Evolutionary conservation across 2,113 vertebrate species (phyloP), one percentile per base, ranked within the genome.

Genomic region (Girardinichthys multiradiatus): DNA sequence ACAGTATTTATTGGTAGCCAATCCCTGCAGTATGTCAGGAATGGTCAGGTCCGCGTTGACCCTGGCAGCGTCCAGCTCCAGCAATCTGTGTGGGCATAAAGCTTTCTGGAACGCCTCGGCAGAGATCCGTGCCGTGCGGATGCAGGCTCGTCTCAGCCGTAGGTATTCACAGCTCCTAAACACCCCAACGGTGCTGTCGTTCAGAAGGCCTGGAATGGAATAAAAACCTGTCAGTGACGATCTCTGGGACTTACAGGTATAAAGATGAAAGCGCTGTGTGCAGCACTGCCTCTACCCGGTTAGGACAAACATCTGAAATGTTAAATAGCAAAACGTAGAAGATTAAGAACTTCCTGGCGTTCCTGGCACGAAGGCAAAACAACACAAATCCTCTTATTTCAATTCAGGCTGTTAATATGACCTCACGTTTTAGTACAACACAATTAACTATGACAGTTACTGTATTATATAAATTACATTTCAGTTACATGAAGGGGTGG

Each of bases 41-140:
- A 99, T 98, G 0, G 98, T 98, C 83, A 99, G 97, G 79, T 99
- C 98, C 24, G 97, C 97, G 10, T 99, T 99, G 77, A 99, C 97
- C 28, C 96, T 95, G 0, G 97, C 96, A 10, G 98, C 97, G 62
- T 99, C 97, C 19, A 99, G 94, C 89, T 99, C 98, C 62, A 98
- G 93, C 80, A 99, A 92, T 29, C 97, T 96, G 90, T 99, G 98
- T 35, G 96, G 95, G 87, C 97, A 99, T 64, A 99, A 94, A 0
- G 96, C 96, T 73, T 96, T 96, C 86, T 95, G 94, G 85, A 99
- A 99, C 69, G 98, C 98, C 90, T 98, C 97, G 0, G 98, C 96
- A 0, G 98, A 99, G 86, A 99, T 99, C 5, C 98, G 97, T 0
- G 98, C 98, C 27, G 96, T 98, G 27, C 96, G 96, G 87, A 99